Base-by-base conservation (phyloP, 2,797 vertebrate species). In the Acomys russatus region DNA sequence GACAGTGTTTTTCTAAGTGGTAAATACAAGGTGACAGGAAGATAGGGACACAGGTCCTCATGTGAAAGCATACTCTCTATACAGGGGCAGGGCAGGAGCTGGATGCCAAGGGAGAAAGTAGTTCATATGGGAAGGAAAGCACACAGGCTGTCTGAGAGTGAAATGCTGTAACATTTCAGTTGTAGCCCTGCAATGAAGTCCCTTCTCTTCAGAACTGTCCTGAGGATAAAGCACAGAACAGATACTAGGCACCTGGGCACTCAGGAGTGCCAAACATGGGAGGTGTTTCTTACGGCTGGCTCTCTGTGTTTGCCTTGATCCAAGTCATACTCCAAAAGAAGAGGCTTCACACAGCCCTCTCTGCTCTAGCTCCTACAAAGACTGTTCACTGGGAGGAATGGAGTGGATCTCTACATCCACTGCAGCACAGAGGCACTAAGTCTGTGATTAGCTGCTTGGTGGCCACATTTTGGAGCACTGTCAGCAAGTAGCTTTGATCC, bases 1-100 rank as follows among this genome's bases (percentile, higher is more conserved):
- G 22, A 71, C 68, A 82, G 94, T 15, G 64, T 64, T 93, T 93
- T 91, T 92, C 70, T 74, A 80, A 79, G 33, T 3, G 51, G 80
- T 80, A 87, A 93, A 83, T n/a, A 12, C 56, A 80, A 84, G 83
- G 78, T 54, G 59, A 82, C 1, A 1, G 54, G 44, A 18, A 87
- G 61, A 80, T 1, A 76, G n/a, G 54, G 56, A 12, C 30, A 71
- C 12, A 74, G 35, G 44, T 61, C 44, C 88, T 74, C 23, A 88
- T 64, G 35, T 9, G 8, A 88, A 89, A 95, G 87, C 79, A 63
- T 33, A 38, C 78, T 94, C 71, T 90, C 23, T 80, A 74, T 23
- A 63, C 2, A 78, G 79, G 63, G 54, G 64, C 18, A 83, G 63
- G 56, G 73, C 73, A 82, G 33, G 80, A 78, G 35, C 30, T 77